Evolutionary conservation across 2,113 vertebrate genomes (phyloP).

Genomic region (Motacilla alba): DNA sequence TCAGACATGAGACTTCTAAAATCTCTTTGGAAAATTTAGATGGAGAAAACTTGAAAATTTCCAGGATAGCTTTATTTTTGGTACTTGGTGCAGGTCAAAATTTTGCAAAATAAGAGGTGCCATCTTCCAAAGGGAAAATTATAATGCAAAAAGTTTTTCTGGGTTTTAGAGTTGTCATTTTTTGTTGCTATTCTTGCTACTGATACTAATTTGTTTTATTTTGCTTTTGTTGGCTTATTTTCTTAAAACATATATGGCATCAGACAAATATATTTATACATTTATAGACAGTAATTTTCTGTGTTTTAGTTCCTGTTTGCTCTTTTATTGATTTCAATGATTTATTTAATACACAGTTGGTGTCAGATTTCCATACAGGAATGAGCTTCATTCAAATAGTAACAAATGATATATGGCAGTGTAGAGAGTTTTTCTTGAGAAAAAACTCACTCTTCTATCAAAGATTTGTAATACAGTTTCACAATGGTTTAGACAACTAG

Average conservation of each 20-base stretch:
- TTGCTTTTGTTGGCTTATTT: not conserved
- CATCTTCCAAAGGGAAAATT: not conserved
- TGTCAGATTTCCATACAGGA: not conserved
- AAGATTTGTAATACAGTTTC: not conserved
- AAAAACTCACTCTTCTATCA: not conserved
- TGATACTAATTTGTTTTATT: not conserved
- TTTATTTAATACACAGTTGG: not conserved
- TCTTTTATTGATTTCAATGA: not conserved
- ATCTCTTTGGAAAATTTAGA: not conserved
- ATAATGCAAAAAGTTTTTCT: accelerated
- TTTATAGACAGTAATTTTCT: not conserved
- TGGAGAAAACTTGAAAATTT: not conserved
- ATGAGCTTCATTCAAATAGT: not conserved
- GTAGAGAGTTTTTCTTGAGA: not conserved
- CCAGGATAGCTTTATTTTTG: not conserved
- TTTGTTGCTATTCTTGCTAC: not conserved
- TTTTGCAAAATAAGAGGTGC: not conserved
- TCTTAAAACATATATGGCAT: not conserved
- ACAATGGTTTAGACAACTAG: not conserved
- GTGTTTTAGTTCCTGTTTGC: not conserved
- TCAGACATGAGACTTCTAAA: not conserved
- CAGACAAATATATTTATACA: not conserved
- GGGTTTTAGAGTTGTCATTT: not conserved
- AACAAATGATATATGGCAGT: not conserved
- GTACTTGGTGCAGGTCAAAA: not conserved